These are phyloP conservation scores for Oscheius onirici DNA, from an alignment of 2,888 invertebrate species.

Conservation along the genomic window DNA sequence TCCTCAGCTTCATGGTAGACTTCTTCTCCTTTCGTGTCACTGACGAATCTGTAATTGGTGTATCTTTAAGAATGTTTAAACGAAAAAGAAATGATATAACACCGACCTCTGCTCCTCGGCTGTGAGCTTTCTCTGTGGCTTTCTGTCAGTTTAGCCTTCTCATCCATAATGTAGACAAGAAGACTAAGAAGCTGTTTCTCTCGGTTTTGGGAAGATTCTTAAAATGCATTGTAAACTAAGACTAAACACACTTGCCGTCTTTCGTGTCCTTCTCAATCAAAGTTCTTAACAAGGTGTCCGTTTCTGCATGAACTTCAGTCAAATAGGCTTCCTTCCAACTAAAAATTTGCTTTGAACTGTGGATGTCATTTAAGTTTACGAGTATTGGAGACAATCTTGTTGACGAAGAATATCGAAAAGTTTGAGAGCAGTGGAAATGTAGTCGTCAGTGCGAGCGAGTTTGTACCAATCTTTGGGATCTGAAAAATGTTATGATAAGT, in stretches of 20 bases:
- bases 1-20: conserved; percentile 23
- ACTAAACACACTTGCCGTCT: neutral
- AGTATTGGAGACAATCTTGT: conserved; percentile 31
- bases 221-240: neutral
- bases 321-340: conserved; percentile 39
- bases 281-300: conserved; percentile 34
- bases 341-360: neutral
- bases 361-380: conserved; percentile 7
- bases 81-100: neutral
- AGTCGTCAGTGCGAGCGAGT: conserved; percentile 31
- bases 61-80: too few species aligned
- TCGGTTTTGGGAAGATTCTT: conserved; percentile 32
- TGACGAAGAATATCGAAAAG: conserved; percentile 34
- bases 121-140: conserved; percentile 5
- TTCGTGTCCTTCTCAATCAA: conserved; percentile 35
- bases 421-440: conserved; percentile 27
- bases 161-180: conserved; percentile 38
- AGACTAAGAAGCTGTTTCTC: conserved; percentile 36
- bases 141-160: conserved; percentile 31
- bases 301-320: conserved; percentile 39
- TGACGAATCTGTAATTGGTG: conserved; percentile 26
- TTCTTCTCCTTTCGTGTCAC: conserved; percentile 31
- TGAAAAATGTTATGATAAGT: conserved; percentile 15
- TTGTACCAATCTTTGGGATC: conserved; percentile 39
- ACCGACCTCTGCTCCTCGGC: conserved; percentile 9